Evolutionary conservation across 1,140 invertebrate species (phyloP).

Genomic region (Spodoptera frugiperda): DNA sequence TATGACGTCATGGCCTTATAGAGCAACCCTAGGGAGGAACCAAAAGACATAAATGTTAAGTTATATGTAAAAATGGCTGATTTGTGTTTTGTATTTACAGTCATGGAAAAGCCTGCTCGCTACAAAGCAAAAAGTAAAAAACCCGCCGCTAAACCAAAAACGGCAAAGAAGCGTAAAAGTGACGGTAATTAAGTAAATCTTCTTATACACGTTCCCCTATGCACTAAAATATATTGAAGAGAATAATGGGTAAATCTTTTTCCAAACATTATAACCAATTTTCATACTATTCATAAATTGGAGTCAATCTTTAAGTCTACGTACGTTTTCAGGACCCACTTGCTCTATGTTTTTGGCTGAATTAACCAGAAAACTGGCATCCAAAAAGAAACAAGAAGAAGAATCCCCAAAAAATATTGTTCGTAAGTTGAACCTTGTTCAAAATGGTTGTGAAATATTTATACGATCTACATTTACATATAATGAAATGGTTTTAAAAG

Average conservation of each 20-base stretch:
- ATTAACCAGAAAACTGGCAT: conserved; percentile 69
- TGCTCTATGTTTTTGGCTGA: conserved; percentile 80
- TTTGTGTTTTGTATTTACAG: conserved; percentile 50
- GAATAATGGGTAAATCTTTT: neutral
- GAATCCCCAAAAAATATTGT: conserved; percentile 69
- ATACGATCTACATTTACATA: neutral
- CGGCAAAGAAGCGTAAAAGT: conserved; percentile 74
- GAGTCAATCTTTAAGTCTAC: no score
- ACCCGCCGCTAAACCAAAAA: conserved; percentile 65
- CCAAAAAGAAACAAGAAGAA: conserved; percentile 71
- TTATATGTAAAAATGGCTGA: conserved; percentile 16
- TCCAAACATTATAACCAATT: neutral
- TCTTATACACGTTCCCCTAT: conserved; percentile 10
- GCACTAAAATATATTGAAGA: neutral
- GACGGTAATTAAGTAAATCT: conserved; percentile 62
- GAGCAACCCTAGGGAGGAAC: neutral
- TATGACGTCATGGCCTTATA: neutral
- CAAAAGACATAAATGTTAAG: no score
- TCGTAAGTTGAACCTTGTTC: conserved; percentile 62
- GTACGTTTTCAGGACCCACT: conserved; percentile 63
- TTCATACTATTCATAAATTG: no score
- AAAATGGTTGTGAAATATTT: no score
- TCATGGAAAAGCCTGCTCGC: conserved; percentile 70
- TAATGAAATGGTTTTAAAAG: neutral
- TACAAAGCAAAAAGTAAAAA: conserved; percentile 74